Base-by-base conservation (phyloP, 1,140 invertebrate species). In the Hylaeus anthracinus region DNA sequence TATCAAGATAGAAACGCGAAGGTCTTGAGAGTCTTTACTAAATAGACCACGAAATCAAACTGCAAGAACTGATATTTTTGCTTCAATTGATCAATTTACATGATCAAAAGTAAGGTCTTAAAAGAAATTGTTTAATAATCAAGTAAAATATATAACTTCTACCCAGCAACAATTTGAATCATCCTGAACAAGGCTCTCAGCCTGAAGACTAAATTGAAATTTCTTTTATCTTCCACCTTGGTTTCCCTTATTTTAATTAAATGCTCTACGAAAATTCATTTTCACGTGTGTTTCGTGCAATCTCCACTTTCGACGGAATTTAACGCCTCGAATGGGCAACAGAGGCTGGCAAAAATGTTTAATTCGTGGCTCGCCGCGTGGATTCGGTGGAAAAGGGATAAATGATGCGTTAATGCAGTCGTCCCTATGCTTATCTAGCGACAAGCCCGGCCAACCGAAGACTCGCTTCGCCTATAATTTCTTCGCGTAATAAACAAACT, bases 401-500 rank as follows among this genome's bases (percentile, higher is more conserved):
- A 60, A 60, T 26, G 15, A 3, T 10, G n/a, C 65, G 65, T 53
- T 67, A 67, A 67, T 37, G 45, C 45, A 12, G 1, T 51, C 45
- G 26, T 2, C n/a, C n/a, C 10, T 9, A 26, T 26, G 65, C 45
- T 67, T 67, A 67, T 67, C 45, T 67, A 45, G 8, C 65, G 9
- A 14, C 43, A 2, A 58, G 14, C 55, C 4, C 55, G 55, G 6
- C 64, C 64, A 66, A 66, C 65, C 43, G 53, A 67, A 67, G 65
- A 67, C 53, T 67, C 53, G 6, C 15, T 12, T 2, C 45, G 65
- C 5, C 65, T 37, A 48, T 67, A 53, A 51, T 51, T 67, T 67
- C 65, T 67, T 45, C 65, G 12, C 65, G 65, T 51, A 67, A 67
- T 67, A 67, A 67, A 67, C 65, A 51, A 67, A 67, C 45, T 67